Evolutionary conservation across 2,797 vertebrate species (phyloP).

Genomic region (Nyctibius grandis): DNA sequence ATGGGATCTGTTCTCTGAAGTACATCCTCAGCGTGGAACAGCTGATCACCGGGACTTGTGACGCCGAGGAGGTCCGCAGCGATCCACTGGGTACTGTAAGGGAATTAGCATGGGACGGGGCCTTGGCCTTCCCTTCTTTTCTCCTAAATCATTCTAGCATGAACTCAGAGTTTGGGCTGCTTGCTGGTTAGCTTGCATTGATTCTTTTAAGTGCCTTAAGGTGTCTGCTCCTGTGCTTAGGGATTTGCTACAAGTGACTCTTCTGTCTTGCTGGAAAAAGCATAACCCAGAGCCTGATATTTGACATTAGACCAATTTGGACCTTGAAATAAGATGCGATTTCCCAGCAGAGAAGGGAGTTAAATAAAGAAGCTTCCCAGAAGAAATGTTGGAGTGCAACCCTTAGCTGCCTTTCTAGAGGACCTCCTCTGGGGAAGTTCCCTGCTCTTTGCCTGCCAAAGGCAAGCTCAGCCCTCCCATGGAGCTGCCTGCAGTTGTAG

Average conservation of each 20-base stretch:
- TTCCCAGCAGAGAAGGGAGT: not conserved
- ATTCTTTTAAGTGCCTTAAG: not conserved
- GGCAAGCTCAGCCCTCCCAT: not conserved
- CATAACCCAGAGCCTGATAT: not conserved
- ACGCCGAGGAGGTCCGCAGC: not conserved
- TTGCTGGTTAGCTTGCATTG: not conserved
- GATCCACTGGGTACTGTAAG: slow-evolving; percentile 73
- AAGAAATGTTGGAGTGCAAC: not conserved
- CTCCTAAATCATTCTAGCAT: not conserved
- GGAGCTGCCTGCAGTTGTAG: not conserved
- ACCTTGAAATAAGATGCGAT: not conserved
- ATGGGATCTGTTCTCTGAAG: slow-evolving; percentile 79
- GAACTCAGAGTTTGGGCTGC: not conserved
- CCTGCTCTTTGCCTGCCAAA: not conserved
- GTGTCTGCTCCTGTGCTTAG: not conserved
- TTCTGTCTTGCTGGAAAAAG: not conserved
- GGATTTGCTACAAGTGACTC: not conserved
- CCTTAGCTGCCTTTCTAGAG: not conserved
- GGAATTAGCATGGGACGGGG: not conserved
- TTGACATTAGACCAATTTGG: not conserved
- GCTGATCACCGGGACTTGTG: slow-evolving; percentile 51
- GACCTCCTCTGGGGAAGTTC: not conserved
- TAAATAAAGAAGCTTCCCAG: not conserved
- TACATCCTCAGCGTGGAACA: slow-evolving; percentile 83
- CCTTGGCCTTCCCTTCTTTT: not conserved